These are phyloP conservation scores for Montipora efflorescens DNA, from an alignment of 64 coral and sea anemone genomes.

Conservation along the genomic window DNA sequence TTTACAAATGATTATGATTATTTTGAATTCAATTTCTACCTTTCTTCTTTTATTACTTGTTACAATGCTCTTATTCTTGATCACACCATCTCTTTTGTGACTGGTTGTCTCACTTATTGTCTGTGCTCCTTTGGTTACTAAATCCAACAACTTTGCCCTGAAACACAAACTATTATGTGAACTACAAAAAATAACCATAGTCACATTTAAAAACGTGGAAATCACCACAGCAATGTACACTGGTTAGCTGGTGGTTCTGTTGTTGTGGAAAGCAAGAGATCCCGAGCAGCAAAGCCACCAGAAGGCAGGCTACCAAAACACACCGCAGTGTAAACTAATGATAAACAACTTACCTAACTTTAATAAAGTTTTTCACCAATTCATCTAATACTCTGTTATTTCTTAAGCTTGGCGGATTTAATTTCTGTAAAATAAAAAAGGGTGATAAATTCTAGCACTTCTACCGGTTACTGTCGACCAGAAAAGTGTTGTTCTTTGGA, in stretches of 20 bases:
- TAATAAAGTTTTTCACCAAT: conserved; percentile 88
- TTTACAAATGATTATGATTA: too few species aligned
- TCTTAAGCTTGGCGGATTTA: conserved; percentile 71
- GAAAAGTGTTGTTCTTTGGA: too few species aligned
- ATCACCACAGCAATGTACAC: too few species aligned
- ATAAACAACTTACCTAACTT: conserved; percentile 68
- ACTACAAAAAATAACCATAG: neutral
- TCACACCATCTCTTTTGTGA: neutral
- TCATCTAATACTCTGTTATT: conserved; percentile 96
- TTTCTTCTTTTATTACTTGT: conserved; percentile 31
- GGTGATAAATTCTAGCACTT: neutral
- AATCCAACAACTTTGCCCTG: conserved; percentile 54
- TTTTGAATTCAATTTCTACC: neutral
- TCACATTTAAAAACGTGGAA: too few species aligned
- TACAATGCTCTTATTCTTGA: neutral
- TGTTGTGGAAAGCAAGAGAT: too few species aligned
- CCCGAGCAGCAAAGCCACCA: too few species aligned
- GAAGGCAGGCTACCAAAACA: too few species aligned
- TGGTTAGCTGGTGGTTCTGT: too few species aligned
- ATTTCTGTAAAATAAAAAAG: conserved; percentile 71
- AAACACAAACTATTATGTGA: neutral
- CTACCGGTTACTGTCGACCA: neutral
- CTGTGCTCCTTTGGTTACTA: neutral
- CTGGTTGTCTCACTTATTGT: neutral
- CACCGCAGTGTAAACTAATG: neutral